phyloP scores from a whole-genome alignment of 2,113 vertebrate species.

The Pluvianellus socialis region DNA sequence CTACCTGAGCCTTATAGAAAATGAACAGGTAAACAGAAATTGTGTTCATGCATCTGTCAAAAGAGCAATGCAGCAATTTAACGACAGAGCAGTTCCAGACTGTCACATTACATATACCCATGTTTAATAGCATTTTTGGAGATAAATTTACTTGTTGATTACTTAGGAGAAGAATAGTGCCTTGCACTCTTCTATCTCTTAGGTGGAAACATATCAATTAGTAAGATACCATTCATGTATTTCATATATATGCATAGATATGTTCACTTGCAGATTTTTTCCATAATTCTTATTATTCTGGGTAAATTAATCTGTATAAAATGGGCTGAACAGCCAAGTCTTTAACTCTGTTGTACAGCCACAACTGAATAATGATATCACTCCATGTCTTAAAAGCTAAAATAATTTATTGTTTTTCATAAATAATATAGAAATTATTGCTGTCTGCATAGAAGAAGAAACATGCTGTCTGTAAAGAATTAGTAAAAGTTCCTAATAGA shows the following conservation, averaged over 20 bases:
- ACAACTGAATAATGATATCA: constrained; percentile 2
- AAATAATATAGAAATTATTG: constrained; percentile 37
- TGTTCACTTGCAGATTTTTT: background rate
- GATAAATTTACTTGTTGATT: background rate
- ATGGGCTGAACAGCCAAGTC: background rate
- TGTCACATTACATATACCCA: background rate
- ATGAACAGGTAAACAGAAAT: background rate
- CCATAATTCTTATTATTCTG: background rate
- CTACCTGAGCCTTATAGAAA: background rate
- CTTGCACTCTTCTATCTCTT: background rate
- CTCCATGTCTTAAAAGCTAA: background rate
- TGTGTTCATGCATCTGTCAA: background rate
- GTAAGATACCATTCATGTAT: background rate
- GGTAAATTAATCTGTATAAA: background rate
- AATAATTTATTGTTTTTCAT: background rate
- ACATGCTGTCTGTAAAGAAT: background rate
- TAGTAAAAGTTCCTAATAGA: constrained; percentile 25
- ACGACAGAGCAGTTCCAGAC: background rate
- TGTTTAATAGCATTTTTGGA: background rate
- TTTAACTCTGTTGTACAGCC: background rate
- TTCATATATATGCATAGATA: background rate
- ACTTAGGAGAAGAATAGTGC: background rate
- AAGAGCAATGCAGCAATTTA: background rate
- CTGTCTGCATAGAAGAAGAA: constrained; percentile 6
- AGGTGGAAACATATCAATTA: background rate